These are phyloP conservation scores for Ctenomys sociabilis DNA, from an alignment of 2,113 vertebrate genomes.

Conservation along the genomic window DNA sequence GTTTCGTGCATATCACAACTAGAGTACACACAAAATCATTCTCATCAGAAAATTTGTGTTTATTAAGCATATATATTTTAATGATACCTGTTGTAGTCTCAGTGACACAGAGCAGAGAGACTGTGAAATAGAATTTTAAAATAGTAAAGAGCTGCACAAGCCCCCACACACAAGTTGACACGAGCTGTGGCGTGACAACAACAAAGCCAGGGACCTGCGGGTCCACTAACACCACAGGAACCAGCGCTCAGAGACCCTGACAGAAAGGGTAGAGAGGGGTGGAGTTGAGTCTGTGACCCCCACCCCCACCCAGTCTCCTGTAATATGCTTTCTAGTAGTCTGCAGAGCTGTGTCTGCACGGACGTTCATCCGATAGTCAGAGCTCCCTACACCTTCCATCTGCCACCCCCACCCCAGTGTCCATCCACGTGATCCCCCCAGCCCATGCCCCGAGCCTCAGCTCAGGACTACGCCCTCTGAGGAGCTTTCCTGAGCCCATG, in stretches of 20 bases:
- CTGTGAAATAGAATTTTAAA: slow-evolving; percentile 37
- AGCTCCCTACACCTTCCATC: background rate
- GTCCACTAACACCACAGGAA: background rate
- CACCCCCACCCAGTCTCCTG: background rate
- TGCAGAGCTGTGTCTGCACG: background rate
- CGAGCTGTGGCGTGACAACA: background rate
- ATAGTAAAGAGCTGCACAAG: background rate
- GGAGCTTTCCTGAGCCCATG: background rate
- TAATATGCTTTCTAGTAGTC: background rate
- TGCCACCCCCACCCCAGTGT: background rate
- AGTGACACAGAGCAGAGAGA: background rate
- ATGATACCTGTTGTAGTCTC: background rate
- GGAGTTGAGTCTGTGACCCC: background rate
- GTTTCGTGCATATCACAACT: background rate
- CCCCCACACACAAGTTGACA: background rate
- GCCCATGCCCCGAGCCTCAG: background rate
- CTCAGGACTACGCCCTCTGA: background rate
- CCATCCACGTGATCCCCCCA: background rate
- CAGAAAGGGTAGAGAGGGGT: background rate
- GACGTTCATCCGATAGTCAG: background rate
- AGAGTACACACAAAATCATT: background rate
- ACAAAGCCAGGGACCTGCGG: background rate
- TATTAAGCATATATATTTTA: slow-evolving; percentile 26
- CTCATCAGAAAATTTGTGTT: slow-evolving; percentile 32
- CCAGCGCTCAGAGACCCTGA: background rate